phyloP scores from a whole-genome alignment of 2,113 vertebrate genomes.

The Poeciliopsis turrubarensis region DNA sequence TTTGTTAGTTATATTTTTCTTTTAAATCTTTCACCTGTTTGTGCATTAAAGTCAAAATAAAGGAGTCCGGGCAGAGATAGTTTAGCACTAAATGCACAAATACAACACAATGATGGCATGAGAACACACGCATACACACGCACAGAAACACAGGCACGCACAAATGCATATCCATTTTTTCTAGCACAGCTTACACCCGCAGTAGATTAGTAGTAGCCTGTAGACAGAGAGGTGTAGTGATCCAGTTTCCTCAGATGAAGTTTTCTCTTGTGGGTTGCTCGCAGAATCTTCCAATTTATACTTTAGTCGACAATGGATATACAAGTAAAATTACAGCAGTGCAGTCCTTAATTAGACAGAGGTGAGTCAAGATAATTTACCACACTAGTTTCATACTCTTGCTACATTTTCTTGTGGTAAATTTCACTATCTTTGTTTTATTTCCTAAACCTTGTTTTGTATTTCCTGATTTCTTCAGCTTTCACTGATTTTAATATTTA shows the following conservation, averaged over 20 bases:
- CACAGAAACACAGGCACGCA: slow-evolving; percentile 4
- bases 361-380: slow-evolving; percentile 56
- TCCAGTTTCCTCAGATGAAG: slow-evolving; percentile 33
- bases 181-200: slow-evolving; percentile 47
- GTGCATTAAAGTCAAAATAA: background rate
- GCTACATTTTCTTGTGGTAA: background rate
- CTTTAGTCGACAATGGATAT: slow-evolving; percentile 6
- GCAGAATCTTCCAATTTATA: slow-evolving; percentile 12
- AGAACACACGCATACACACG: slow-evolving; percentile 26
- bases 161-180: slow-evolving; percentile 39
- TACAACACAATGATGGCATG: slow-evolving; percentile 8
- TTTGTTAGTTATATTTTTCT: background rate
- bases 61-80: slow-evolving; percentile 26
- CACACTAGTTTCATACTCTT: background rate
- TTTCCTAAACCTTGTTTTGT: background rate
- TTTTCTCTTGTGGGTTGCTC: slow-evolving; percentile 11
- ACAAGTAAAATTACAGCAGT: slow-evolving; percentile 21
- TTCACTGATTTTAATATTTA: background rate
- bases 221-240: slow-evolving; percentile 41
- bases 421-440: background rate
- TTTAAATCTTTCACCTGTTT: background rate
- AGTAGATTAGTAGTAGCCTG: slow-evolving; percentile 43
- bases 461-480: background rate
- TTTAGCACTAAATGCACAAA: slow-evolving; percentile 2
- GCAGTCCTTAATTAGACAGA: slow-evolving; percentile 17